Percentiles rank a stretch among this genome's conserved stretches.
phyloP scores from a whole-genome alignment of 2,888 invertebrate genomes.

The Stomorhina lunata region DNA sequence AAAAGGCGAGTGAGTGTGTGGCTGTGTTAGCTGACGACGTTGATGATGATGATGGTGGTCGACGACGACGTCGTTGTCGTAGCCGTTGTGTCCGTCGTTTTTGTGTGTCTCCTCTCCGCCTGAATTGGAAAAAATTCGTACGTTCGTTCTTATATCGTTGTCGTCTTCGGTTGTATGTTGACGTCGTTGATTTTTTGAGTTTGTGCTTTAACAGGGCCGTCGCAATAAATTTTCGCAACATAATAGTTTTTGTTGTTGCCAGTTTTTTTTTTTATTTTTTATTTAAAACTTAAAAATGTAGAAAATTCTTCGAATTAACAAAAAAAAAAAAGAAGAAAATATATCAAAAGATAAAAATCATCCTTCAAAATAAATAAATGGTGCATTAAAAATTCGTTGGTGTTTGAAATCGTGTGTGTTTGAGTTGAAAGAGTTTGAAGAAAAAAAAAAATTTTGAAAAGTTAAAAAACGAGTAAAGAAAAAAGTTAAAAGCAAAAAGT shows the following conservation, averaged over 20 bases:
- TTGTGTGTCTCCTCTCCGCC: slow-evolving; percentile 45
- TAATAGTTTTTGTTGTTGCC: slow-evolving; percentile 35
- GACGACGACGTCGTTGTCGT: slow-evolving; percentile 40
- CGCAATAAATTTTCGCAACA: slow-evolving; percentile 61
- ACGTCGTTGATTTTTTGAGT: slow-evolving; percentile 54
- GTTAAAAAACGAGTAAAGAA: slow-evolving; percentile 25
- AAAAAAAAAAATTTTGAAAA: neutral
- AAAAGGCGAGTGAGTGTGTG: slow-evolving; percentile 8
- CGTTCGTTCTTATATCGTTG: slow-evolving; percentile 57
- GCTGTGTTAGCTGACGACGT: slow-evolving; percentile 66
- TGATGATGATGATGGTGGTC: slow-evolving; percentile 46
- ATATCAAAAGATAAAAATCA: slow-evolving; percentile 43
- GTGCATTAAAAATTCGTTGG: slow-evolving; percentile 28
- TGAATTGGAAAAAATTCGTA: slow-evolving; percentile 12
- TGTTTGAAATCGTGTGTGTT: slow-evolving; percentile 6
- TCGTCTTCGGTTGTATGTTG: slow-evolving; percentile 60
- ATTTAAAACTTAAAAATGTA: slow-evolving; percentile 25
- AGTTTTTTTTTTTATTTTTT: slow-evolving; percentile 9
- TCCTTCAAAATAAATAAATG: slow-evolving; percentile 20
- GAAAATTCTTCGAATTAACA: slow-evolving; percentile 47
- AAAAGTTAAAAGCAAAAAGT: slow-evolving; percentile 43
- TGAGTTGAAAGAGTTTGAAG: neutral
- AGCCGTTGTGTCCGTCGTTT: slow-evolving; percentile 38
- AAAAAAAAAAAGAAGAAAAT: neutral
- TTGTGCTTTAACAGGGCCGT: slow-evolving; percentile 59